Base-by-base conservation (phyloP, 2,797 vertebrate genomes). In the Siniperca scherzeri region DNA sequence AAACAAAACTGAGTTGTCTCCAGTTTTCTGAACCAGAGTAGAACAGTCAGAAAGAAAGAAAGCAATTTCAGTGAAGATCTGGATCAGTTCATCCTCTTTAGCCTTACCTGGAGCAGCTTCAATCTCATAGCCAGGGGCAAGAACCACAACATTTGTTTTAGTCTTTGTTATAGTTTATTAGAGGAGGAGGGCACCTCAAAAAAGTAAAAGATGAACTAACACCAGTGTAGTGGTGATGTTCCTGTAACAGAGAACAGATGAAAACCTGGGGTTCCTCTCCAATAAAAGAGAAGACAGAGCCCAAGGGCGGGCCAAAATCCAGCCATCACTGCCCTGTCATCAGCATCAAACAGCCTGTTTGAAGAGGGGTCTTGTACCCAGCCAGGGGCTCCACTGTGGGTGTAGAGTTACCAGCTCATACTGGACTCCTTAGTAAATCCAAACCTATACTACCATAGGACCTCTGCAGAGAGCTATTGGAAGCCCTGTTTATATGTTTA, bases 271-370 rank as follows among this genome's bases (percentile, higher is more conserved):
- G 87, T 92, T 93, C 86, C 72, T 92, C 89, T 93, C 81, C 83
- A 89, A 82, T 93, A 87, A 94, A 93, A 92, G 72, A 92, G 77
- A 81, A 87, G 89, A 88, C 78, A 83, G 78, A 78, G 89, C 89
- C 91, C 52, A 21, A 84, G 89, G 87, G 85, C 78, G 59, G 90
- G 84, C 86, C 79, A 81, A 87, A 90, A 92, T 71, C 87, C 92
- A 89, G 91, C 89, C 89, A 62, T 93, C 93, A 93, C 92, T 81
- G 88, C 89, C 89, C 90, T 94, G 93, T 95, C 93, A 95, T 94
- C 93, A 91, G 93, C 92, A 94, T 95, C 93, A 96, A 95, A 95
- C 91, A 68, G 89, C 65, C 85, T 76, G 90, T 95, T 95, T 95
- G 93, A 96, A 94, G 94, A 93, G 90, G 85, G 85, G 86, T 87